Conservation (phyloP, 2,888 invertebrate genomes). For the Chrysina gloriosa region DNA sequence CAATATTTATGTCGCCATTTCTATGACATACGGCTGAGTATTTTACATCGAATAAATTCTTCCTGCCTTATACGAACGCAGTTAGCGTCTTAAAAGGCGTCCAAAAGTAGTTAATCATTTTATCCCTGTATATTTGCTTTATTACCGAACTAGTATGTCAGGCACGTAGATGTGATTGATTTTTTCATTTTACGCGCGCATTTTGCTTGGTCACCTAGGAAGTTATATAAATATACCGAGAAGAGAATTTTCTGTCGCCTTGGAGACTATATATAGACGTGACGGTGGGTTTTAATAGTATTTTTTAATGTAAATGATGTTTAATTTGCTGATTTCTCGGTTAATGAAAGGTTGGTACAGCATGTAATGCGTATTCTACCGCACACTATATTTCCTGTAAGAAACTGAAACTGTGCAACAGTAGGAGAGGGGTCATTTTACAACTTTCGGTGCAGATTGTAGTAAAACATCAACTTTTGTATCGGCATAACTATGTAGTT, state of each 20-base stretch:
- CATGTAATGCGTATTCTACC: not conserved
- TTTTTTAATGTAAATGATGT: slow-evolving; percentile 30
- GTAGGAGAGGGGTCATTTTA: no score
- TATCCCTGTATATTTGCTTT: slow-evolving; percentile 23
- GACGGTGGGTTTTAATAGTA: slow-evolving; percentile 19
- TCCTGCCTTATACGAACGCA: not conserved
- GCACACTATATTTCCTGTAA: not conserved
- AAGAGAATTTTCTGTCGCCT: slow-evolving; percentile 21
- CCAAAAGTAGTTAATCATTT: slow-evolving; percentile 33
- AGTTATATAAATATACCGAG: slow-evolving; percentile 27
- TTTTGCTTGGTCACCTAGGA: slow-evolving; percentile 28
- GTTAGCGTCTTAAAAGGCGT: slow-evolving; percentile 21
- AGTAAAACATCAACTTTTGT: no score
- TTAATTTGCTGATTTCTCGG: not conserved
- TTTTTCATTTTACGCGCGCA: slow-evolving; percentile 27
- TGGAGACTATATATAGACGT: slow-evolving; percentile 33
- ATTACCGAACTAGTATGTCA: slow-evolving; percentile 10
- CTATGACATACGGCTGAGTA: slow-evolving; percentile 20
- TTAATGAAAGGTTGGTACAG: not conserved
- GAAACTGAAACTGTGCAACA: no score
- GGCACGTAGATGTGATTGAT: slow-evolving; percentile 31
- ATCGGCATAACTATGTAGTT: no score
- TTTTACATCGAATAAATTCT: slow-evolving; percentile 12
- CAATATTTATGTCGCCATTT: slow-evolving; percentile 10
- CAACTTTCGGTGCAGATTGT: no score